A percentile compares a stretch with the other conserved stretches of the same genome.
phyloP scores from a whole-genome alignment of 2,888 invertebrate genomes.

The Mesorhabditis sp. region DNA sequence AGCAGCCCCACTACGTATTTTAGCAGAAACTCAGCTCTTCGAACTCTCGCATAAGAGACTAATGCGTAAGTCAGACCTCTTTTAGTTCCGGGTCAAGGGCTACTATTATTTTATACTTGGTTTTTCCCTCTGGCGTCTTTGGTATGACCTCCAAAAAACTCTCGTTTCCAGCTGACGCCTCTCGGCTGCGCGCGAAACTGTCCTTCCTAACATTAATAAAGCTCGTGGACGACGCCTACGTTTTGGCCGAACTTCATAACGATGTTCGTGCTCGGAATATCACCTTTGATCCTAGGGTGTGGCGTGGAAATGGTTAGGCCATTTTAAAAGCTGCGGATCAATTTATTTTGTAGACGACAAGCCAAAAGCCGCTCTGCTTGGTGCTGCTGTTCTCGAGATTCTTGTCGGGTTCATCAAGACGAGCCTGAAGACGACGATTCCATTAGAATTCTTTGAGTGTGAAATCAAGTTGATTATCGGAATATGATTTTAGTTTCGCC shows the following conservation, averaged over 20 bases:
- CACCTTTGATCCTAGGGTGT: neutral
- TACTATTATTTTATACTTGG: too few species aligned
- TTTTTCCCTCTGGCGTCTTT: too few species aligned
- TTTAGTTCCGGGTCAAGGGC: too few species aligned
- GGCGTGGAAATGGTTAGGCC: neutral
- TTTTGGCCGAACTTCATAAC: neutral
- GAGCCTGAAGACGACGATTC: neutral
- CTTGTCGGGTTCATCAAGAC: neutral
- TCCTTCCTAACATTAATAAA: neutral
- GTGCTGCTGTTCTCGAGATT: neutral
- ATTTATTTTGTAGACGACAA: neutral
- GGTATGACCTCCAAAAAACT: too few species aligned
- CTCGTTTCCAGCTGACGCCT: neutral
- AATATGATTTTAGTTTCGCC: neutral
- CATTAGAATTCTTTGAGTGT: constrained; percentile 4
- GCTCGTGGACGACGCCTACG: neutral
- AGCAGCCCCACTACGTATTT: too few species aligned
- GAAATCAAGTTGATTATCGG: neutral
- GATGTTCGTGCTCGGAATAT: neutral
- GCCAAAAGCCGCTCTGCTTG: neutral
- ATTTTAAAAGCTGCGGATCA: neutral
- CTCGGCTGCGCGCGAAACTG: neutral
- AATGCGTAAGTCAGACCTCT: too few species aligned
- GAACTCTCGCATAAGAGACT: too few species aligned
- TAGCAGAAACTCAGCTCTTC: too few species aligned